Conservation (phyloP, 2,888 invertebrate species). For the Galerucella pusilla region DNA sequence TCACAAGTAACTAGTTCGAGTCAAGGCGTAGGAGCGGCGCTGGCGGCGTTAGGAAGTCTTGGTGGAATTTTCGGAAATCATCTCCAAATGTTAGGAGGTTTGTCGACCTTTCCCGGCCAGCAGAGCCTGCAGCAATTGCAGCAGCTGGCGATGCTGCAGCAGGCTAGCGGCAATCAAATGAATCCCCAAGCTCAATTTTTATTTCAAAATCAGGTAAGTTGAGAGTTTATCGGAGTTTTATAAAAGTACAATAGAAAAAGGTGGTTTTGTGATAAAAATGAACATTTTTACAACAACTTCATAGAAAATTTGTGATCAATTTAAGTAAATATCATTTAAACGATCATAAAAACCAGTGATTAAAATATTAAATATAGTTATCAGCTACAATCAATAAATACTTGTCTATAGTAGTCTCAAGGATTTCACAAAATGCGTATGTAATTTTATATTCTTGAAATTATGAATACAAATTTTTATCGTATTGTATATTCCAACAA, state of each 20-base stretch:
- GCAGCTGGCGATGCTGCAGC: constrained; percentile 70
- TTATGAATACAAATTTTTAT: neutral
- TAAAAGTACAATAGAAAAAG: neutral
- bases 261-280: neutral
- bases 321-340: too few species aligned
- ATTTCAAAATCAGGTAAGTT: constrained; percentile 78
- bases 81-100: constrained; percentile 62
- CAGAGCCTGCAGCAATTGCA: constrained; percentile 75
- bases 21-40: constrained; percentile 62
- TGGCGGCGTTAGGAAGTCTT: constrained; percentile 67
- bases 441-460: neutral
- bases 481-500: neutral
- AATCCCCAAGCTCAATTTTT: constrained; percentile 77
- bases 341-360: neutral
- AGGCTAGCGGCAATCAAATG: constrained; percentile 58
- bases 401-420: constrained; percentile 9
- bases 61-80: constrained; percentile 63
- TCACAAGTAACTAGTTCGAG: constrained; percentile 63
- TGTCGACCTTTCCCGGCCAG: constrained; percentile 72
- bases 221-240: neutral
- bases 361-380: constrained; percentile 3
- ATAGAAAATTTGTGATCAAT: too few species aligned
- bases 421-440: constrained; percentile 15
- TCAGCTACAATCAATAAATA: constrained; percentile 3
- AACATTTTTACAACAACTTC: too few species aligned